Evolutionary conservation across 2,797 vertebrate species (phyloP), one percentile per base, ranked within the genome.

Genomic region (Pogonophryne albipinna): DNA sequence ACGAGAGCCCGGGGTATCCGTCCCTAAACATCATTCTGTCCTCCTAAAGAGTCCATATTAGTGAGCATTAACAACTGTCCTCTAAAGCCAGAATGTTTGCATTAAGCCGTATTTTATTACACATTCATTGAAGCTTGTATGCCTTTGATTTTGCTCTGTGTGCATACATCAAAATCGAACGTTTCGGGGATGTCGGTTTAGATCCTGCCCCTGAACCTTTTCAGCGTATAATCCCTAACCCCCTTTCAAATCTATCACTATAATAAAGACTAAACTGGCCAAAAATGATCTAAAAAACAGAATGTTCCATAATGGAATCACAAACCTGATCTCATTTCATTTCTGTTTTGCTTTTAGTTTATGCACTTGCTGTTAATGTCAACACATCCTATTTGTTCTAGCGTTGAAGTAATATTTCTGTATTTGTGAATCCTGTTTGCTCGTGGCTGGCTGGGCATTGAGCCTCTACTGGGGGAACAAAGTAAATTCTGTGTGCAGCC

Each of bases 301-400:
- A 15, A 20, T 95, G 91, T 91, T 92, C 34, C 34, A 9, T 9
- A 91, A 94, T 89, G 91, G 88, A 88, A 90, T 93, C 93, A 92
- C 85, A 93, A 59, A 53, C 57, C 42, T 3, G 4, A 11, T 14
- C 20, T 60, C 19, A 2, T 73, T 20, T 17, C 27, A 13, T 11
- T 27, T 49, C 14, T 69, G 6, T 31, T 16, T 58, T 38, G 46
- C 41, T 41, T 66, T 14, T 16, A 4, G n/a, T 51, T 71, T 49
- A 56, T 50, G 11, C 20, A 38, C 20, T 38, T 27, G 15, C 27
- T 66, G 41, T 31, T 59, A 6, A 62, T 60, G 61, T 58, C 3
- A 2, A 44, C 17, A 69, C 55, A 49, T 68, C 10, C 1, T 1
- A 31, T 44, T 72, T 62, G 44, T 20, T 41, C 14, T 52, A 14